phyloP scores from a whole-genome alignment of 1,140 invertebrate species.

The Dreissena polymorpha region DNA sequence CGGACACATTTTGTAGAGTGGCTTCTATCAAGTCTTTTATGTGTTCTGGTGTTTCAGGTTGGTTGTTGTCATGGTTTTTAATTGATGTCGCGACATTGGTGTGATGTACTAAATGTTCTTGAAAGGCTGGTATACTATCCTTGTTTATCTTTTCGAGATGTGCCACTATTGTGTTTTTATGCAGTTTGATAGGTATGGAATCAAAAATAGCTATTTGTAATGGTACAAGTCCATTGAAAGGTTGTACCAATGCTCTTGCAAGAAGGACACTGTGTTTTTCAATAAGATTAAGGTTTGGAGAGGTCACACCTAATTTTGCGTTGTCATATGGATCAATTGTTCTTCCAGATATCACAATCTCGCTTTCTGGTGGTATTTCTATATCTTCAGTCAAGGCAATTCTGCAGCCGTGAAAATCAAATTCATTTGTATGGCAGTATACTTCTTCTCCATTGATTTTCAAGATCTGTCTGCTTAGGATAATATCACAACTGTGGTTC shows the following conservation, averaged over 20 bases:
- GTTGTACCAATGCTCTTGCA: background rate
- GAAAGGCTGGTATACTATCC: background rate
- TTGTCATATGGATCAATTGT: conserved; percentile 8
- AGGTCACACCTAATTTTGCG: background rate
- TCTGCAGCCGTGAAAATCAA: background rate
- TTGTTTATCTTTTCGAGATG: background rate
- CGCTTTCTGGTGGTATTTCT: conserved; percentile 23
- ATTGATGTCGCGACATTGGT: background rate
- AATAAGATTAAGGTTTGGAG: background rate
- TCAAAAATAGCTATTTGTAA: conserved; percentile 21
- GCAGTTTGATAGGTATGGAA: background rate
- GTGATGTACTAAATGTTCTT: background rate
- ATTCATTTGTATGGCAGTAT: conserved; percentile 16
- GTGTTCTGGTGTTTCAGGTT: conserved; percentile 3
- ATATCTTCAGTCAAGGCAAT: background rate
- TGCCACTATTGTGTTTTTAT: conserved; percentile 23
- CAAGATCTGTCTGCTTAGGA: conserved; percentile 16
- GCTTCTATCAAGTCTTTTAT: background rate
- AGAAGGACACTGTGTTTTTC: conserved; percentile 1
- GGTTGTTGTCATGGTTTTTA: background rate
- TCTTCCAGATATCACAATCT: conserved; percentile 13
- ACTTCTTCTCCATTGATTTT: conserved; percentile 1
- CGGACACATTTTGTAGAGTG: background rate
- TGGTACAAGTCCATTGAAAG: too few species aligned
- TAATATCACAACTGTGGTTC: conserved; percentile 4